Base-by-base conservation (phyloP, 1,140 invertebrate species). In the Macrobrachium nipponense region DNA sequence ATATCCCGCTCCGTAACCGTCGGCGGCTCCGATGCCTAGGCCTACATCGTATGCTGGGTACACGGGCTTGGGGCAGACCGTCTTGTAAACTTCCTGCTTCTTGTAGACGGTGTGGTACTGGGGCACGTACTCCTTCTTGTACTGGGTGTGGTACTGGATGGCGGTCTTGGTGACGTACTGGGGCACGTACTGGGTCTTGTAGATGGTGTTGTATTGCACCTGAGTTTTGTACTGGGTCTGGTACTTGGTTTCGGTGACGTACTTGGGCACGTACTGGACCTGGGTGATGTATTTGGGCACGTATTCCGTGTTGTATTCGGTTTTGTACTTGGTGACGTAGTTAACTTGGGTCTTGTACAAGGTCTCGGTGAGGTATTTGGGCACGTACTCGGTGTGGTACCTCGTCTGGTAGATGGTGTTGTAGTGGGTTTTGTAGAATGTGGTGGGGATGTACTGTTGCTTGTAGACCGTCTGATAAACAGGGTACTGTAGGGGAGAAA, bases 221-320 rank as follows among this genome's bases (percentile, higher is more conserved):
- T 78, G n/a, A 11, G 82, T 84, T 6, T 77, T 73, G 82, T 78
- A 77, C 0, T 58, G 20, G 11, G 82, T 84, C 0, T 84, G 61
- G 82, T 84, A 84, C 18, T 59, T 59, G 36, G 75, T 78, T 14
- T 84, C 61, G 11, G 82, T 84, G n/a, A 84, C 82, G 82, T 84
- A 84, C 10, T 76, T 84, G 15, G 82, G 73, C 58, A 84, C 82
- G 61, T 78, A 77, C 44, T 84, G 15, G 11, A 61, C 27, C 8
- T 77, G 44, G 6, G 82, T 84, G 60, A 77, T 62, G 82, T 84
- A 84, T 59, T 84, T 62, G 73, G 82, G 76, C n/a, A 77, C 60
- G 82, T 84, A 84, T 12, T 77, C 17, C n/a, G 82, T 84, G 43
- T 84, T 60, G 82, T 84, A 77, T 4, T 77, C n/a, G 73, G 82